Percentiles rank a stretch among this genome's conserved stretches.
phyloP scores from a whole-genome alignment of 2,797 vertebrate species.

The Meda fulgida region DNA sequence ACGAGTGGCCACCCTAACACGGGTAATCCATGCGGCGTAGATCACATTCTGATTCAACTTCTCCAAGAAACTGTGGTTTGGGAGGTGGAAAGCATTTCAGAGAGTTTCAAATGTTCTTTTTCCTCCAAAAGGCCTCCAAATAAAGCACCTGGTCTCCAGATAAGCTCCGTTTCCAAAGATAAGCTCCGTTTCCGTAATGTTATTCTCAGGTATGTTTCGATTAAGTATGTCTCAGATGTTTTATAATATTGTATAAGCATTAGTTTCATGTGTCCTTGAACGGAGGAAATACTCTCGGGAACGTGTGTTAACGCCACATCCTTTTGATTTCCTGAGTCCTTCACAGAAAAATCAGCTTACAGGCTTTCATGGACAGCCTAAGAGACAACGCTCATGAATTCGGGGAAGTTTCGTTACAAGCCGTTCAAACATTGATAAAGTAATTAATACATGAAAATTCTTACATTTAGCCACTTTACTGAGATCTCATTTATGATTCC shows the following conservation, averaged over 20 bases:
- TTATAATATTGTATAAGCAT: neutral
- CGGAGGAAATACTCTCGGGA: neutral
- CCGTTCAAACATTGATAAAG: neutral
- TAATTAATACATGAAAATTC: neutral
- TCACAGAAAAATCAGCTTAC: neutral
- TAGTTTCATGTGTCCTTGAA: neutral
- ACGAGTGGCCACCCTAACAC: slow-evolving; percentile 64
- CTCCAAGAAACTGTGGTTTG: slow-evolving; percentile 67
- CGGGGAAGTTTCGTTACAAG: neutral
- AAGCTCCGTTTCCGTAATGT: slow-evolving; percentile 36
- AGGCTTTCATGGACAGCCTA: neutral
- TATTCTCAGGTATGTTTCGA: neutral
- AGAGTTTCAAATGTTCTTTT: slow-evolving; percentile 63
- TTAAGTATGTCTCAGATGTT: neutral
- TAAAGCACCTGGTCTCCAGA: slow-evolving; percentile 68
- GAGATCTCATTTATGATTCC: neutral
- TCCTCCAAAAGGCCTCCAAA: slow-evolving; percentile 66
- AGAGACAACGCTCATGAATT: neutral
- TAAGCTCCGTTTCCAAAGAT: slow-evolving; percentile 56
- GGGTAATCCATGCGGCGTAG: slow-evolving; percentile 71
- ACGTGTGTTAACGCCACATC: neutral
- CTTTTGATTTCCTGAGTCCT: neutral
- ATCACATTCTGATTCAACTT: slow-evolving; percentile 65
- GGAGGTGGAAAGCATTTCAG: slow-evolving; percentile 65
- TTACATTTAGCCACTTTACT: neutral